A percentile compares a stretch with the other conserved stretches of the same genome.
Conservation (phyloP, 2,113 vertebrate genomes). For the Enhydra lutris region DNA sequence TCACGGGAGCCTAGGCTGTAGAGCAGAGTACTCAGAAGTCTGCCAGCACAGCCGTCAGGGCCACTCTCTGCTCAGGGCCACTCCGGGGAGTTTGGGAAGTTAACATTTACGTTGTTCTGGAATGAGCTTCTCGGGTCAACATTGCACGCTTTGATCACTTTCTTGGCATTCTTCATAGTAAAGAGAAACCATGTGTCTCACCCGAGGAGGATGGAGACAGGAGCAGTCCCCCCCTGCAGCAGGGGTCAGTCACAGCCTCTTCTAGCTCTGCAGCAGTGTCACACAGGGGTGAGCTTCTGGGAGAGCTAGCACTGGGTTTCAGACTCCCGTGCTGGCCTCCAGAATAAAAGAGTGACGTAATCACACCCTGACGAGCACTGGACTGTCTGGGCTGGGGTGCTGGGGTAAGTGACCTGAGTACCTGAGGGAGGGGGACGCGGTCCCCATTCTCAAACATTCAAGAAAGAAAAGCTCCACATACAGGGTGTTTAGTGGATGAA, state of each 20-base stretch:
- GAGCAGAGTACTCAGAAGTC: neutral
- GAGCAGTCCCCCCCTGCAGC: neutral
- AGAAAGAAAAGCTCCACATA: constrained; percentile 48
- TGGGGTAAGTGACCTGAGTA: constrained; percentile 42
- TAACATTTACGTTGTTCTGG: neutral
- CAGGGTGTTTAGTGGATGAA: constrained; percentile 57
- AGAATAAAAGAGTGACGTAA: constrained; percentile 35
- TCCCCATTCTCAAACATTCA: constrained; percentile 64
- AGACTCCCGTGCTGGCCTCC: constrained; percentile 57
- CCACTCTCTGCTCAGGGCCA: neutral
- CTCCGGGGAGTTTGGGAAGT: neutral
- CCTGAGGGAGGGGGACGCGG: neutral
- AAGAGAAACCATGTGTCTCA: neutral
- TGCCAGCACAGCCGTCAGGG: neutral
- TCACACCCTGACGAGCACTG: constrained; percentile 48
- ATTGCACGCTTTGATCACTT: neutral
- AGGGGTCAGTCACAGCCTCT: neutral
- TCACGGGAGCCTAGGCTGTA: neutral
- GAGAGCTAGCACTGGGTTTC: constrained; percentile 41
- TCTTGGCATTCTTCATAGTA: neutral
- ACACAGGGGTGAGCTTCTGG: constrained; percentile 26
- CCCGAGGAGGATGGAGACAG: neutral
- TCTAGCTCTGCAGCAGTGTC: neutral
- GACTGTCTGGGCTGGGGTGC: constrained; percentile 28
- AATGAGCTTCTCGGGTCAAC: constrained; percentile 23